Evolutionary conservation across 2,113 vertebrate species (phyloP), one percentile per base, ranked within the genome.

Genomic region (Lathamus discolor): DNA sequence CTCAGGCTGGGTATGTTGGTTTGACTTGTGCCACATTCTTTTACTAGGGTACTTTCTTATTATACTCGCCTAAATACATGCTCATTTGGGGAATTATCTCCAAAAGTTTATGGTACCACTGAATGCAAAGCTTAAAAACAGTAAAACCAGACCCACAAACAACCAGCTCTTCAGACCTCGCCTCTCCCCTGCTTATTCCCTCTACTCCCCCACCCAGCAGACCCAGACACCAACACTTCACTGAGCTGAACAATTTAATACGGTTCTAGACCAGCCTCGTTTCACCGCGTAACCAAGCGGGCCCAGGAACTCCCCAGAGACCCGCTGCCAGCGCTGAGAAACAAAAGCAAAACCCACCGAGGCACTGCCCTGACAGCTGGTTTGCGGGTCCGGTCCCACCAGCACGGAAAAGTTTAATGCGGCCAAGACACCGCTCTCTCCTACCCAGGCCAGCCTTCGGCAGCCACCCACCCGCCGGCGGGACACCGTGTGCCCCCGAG

Each of bases 221-320:
- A 13, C 63, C 17, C 22, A 13, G 23, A 24, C 28, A 10, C n/a
- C 33, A 59, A 17, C 63, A 3, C 31, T 44, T 27, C 46, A 27
- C 0, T 1, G 57, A 76, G 18, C 28, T 6, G 13, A 59, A 41
- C 9, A 7, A 24, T 4, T 17, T 7, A 0, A 39, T 41, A 3
- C 16, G 4, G 46, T 5, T 20, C 61, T 2, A 19, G 8, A 31
- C 13, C 41, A 7, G 35, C 23, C 54, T 18, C 16, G 1, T 13
- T 9, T 12, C 46, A 29, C 0, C 12, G 3, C 1, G 17, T 1
- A 61, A 29, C 52, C 67, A 2, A 5, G 67, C 9, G 31, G 55
- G 66, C 17, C 20, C 33, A 3, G 54, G 4, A 33, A 39, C 69
- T n/a, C 8, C 3, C 43, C 2, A 25, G 10, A n/a, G 33, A 59